These are phyloP conservation scores for Orthosia gracilis DNA, from an alignment of 2,888 invertebrate species.

Conservation along the genomic window DNA sequence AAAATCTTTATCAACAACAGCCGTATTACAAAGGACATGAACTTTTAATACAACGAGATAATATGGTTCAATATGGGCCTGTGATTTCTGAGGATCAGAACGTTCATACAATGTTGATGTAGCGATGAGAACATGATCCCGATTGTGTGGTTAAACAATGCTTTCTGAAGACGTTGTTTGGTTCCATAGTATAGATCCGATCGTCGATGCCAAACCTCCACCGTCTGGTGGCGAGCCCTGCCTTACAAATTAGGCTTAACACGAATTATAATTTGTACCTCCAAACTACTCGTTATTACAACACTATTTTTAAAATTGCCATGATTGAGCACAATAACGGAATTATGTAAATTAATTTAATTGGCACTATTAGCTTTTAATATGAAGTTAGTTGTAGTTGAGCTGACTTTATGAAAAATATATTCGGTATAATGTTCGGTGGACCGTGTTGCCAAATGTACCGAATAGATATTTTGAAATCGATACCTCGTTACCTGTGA, in stretches of 20 bases:
- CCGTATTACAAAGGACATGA: constrained; percentile 10
- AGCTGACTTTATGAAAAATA: neutral
- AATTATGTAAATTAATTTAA: constrained; percentile 50
- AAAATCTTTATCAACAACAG: constrained; percentile 1
- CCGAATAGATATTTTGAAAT: constrained; percentile 19
- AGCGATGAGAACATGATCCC: constrained; percentile 24
- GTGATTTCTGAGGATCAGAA: constrained; percentile 15
- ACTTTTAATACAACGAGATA: constrained; percentile 12
- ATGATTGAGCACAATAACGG: constrained; percentile 23
- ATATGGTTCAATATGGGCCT: constrained; percentile 17
- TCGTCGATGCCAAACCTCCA: constrained; percentile 39
- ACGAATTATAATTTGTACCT: constrained; percentile 42
- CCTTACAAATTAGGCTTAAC: constrained; percentile 38
- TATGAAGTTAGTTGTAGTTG: neutral
- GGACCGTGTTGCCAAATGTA: constrained; percentile 10
- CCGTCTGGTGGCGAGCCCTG: constrained; percentile 33
- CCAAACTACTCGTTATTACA: constrained; percentile 26
- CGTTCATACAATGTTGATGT: constrained; percentile 26
- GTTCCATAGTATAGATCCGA: constrained; percentile 31
- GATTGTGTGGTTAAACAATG: constrained; percentile 32
- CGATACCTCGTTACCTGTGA: constrained; percentile 28
- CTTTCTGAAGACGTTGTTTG: constrained; percentile 37
- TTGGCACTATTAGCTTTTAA: constrained; percentile 48
- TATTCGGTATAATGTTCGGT: constrained; percentile 6
- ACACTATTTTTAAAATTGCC: constrained; percentile 24